phyloP scores from a whole-genome alignment of 2,113 vertebrate species.

The Galbula dea region DNA sequence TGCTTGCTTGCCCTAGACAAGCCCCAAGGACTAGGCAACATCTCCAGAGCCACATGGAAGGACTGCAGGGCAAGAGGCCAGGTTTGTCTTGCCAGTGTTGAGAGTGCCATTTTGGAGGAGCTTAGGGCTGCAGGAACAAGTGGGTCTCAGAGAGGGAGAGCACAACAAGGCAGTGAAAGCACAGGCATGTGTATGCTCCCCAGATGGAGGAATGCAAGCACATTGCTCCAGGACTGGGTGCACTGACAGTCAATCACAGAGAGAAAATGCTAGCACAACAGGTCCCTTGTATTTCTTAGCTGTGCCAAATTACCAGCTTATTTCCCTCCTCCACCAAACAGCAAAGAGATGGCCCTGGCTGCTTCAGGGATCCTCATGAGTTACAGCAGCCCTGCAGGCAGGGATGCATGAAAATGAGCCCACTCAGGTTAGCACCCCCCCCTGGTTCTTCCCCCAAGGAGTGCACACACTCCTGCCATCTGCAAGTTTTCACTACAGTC shows the following conservation, averaged over 20 bases:
- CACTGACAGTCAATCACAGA: background rate
- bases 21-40: background rate
- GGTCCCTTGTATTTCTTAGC: background rate
- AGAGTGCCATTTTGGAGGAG: background rate
- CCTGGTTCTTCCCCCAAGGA: background rate
- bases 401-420: background rate
- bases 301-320: background rate
- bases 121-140: background rate
- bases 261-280: background rate
- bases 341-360: background rate
- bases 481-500: background rate
- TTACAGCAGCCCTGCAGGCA: background rate
- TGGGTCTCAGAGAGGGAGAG: background rate
- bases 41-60: fast-evolving
- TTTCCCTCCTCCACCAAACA: background rate
- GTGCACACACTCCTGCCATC: background rate
- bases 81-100: background rate
- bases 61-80: background rate
- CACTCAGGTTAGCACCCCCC: fast-evolving
- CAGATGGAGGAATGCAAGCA: background rate
- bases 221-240: background rate
- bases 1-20: background rate
- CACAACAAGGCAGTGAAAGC: background rate
- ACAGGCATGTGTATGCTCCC: background rate
- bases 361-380: background rate